Evolutionary conservation across 2,888 invertebrate species (phyloP), one percentile per base, ranked within the genome.

Genomic region (Chymomyza procnemis): DNA sequence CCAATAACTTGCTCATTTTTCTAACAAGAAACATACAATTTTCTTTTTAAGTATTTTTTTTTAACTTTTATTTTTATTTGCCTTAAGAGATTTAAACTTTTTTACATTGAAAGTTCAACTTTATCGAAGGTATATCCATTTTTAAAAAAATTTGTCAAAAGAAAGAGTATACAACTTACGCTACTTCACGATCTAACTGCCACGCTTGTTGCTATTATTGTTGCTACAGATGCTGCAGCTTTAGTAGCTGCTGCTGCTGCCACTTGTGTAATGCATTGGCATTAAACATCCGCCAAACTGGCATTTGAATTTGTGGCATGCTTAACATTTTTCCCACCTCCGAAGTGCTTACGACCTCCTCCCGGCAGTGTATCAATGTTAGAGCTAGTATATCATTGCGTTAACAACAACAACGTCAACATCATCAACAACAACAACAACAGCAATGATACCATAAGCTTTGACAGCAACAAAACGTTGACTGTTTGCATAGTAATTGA

Each of bases 401-500:
- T 2, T n/a, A 56, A 16, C 18, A 52, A 18, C 52, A n/a, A n/a
- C n/a, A n/a, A n/a, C n/a, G n/a, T n/a, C n/a, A 55, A 14, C 14
- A 26, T 26, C 55, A 55, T 26, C 55, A 55, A 14, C 55, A 55
- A 26, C 5, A 26, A 26, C 22, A 56, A 22, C 16, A 19, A 54
- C 19, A 22, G 12, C 22, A 54, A 14, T 8, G 6, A 0, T 56
- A 3, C 14, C 30, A 30, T 26, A 9, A 30, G 30, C 56, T 22
- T 16, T 30, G 21, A 56, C 26, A 56, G 26, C 56, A 30, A 22
- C 56, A 56, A 56, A 56, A 26, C 3, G 34, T 56, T 41, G 54
- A 26, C 56, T 56, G 56, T 56, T 56, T 56, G 56, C 26, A 56
- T 56, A 30, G 30, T 26, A 56, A 56, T 30, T 56, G 56, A 56